Conservation (phyloP, 2,113 vertebrate genomes). For the Gallinago jamesoni region DNA sequence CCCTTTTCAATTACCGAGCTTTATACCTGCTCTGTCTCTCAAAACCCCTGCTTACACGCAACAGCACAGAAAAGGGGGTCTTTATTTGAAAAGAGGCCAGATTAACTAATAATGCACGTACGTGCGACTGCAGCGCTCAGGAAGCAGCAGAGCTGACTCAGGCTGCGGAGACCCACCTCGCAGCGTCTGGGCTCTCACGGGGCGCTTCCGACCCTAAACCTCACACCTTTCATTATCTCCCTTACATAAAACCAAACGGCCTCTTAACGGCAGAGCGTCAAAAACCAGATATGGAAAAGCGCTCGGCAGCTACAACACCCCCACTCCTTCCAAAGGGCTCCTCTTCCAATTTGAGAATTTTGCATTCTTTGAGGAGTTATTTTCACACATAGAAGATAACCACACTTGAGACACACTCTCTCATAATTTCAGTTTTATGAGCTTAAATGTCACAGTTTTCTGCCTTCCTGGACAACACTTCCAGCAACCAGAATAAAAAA, state of each 20-base stretch:
- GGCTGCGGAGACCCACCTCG: fast-evolving
- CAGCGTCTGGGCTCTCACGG: fast-evolving
- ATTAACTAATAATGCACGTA: background rate
- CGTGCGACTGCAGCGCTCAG: background rate
- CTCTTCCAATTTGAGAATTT: background rate
- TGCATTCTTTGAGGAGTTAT: background rate
- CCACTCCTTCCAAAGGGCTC: background rate
- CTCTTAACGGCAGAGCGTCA: background rate
- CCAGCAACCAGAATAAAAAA: background rate
- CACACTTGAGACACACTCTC: background rate
- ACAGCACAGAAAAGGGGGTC: background rate
- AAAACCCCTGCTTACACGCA: fast-evolving
- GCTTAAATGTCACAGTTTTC: background rate
- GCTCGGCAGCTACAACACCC: background rate
- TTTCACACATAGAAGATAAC: background rate
- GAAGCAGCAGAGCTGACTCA: background rate
- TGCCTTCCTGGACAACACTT: slow-evolving; percentile 17
- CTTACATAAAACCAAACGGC: background rate
- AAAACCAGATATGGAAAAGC: background rate
- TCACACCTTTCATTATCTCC: background rate
- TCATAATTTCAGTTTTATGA: background rate
- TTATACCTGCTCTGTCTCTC: background rate
- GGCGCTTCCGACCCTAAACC: background rate
- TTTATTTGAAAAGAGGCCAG: background rate
- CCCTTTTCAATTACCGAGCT: fast-evolving